Evolutionary conservation across 1,140 invertebrate species (phyloP), one percentile per base, ranked within the genome.

Genomic region (Thaumetopoea pityocampa): DNA sequence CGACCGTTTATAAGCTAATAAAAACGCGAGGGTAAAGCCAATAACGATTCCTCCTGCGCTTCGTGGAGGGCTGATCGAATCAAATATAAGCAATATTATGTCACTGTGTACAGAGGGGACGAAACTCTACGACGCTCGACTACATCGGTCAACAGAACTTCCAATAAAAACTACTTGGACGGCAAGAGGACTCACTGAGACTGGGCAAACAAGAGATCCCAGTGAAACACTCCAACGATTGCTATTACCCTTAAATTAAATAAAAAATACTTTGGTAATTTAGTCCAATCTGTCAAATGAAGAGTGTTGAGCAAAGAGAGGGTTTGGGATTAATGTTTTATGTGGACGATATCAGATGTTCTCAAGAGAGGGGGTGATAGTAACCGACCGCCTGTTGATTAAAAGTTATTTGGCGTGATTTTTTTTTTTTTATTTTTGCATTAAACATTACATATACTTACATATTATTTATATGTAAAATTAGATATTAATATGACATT

Each of bases 211-310:
- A 82, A 57, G 15, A 64, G 28, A 45, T 51, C 35, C 47, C 46
- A 48, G 49, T 34, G 16, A 51, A 48, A 47, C 55, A 44, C 63
- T 67, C 56, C 51, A 54, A 53, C 54, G 54, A 55, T 72, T 55
- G 50, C 55, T 59, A 67, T 74, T 71, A 61, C 69, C 61, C 69
- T 74, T 60, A 76, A 73, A 78, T 76, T 78, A 79, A 77, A 79
- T 70, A 78, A 74, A 74, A 77, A 72, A 65, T n/a, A 57, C 68
- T 67, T 53, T 52, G 69, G 62, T 77, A 67, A 76, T 76, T 72
- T 70, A 74, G 71, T 59, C 57, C 70, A 73, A 82, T 77, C 78
- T 82, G 78, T 82, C 78, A 82, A 82, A 78, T 72, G 74, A 73
- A 78, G 64, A 82, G 78, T 79, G 72, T 61, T 82, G 20, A 49